Evolutionary conservation across 2,113 vertebrate species (phyloP), one percentile per base, ranked within the genome.

Genomic region (Fulica atra): DNA sequence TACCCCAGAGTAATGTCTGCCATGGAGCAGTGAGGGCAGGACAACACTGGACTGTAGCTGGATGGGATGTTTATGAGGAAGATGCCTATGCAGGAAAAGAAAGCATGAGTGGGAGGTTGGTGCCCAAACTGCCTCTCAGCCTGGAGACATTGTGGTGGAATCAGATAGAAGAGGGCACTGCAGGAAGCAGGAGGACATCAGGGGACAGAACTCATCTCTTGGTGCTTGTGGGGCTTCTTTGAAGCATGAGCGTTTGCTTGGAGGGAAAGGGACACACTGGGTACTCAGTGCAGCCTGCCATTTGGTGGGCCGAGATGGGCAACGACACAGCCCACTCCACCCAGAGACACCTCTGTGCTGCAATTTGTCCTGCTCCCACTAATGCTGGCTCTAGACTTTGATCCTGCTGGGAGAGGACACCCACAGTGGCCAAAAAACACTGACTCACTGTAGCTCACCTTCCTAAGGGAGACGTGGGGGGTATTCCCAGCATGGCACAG

Each of bases 91-190:
- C 15, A 23, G 53, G 23, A 69, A 16, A 36, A 60, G 18, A 68
- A 53, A 53, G n/a, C 19, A 2, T 6, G 72, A 83, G 54, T 61
- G 50, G 63, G 54, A 91, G 38, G 63, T 65, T 42, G 63, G 63
- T 25, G 17, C 81, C 40, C 17, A 3, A 71, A 13, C 36, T 66
- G 69, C 88, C 77, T 78, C 68, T 38, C 60, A 44, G 54, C 46
- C 81, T 5, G 1, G 50, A 0, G 1, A 76, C 24, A 20, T 40
- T 9, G 1, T 6, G 6, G 35, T 13, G n/a, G 40, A 35, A 54
- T 79, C 26, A 48, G 25, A 40, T 0, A 56, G 59, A 4, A 78
- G 33, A 44, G 69, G 40, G 46, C 21, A 17, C 60, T 66, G 78
- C 77, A 89, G 56, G 78, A 84, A 91, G 77, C 44, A 60, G 50